phyloP scores from a whole-genome alignment of 2,888 invertebrate genomes.

The Arrhopalites spinosus region DNA sequence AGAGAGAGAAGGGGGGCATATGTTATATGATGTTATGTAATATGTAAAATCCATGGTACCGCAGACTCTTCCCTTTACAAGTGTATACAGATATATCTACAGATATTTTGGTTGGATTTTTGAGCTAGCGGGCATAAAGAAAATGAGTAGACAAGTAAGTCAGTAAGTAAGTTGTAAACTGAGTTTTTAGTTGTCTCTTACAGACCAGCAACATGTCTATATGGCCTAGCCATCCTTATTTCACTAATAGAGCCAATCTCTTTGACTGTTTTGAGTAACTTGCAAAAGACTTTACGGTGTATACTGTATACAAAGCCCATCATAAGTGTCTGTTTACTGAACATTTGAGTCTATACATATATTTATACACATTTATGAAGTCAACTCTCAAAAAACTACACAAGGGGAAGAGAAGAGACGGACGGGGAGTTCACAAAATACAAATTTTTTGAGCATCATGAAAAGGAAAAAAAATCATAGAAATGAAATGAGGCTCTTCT shows the following conservation, averaged over 20 bases:
- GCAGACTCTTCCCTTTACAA: background rate
- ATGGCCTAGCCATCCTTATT: too few relatives aligned
- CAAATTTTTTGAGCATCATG: slow-evolving; percentile 14
- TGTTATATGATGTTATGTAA: too few relatives aligned
- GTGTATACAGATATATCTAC: background rate
- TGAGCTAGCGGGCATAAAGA: slow-evolving; percentile 18
- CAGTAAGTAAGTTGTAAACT: too few relatives aligned
- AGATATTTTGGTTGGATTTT: background rate
- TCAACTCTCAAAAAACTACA: too few relatives aligned
- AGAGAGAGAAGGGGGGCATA: background rate
- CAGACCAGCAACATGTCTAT: too few relatives aligned
- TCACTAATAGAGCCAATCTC: too few relatives aligned
- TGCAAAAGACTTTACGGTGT: background rate
- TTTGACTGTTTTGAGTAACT: too few relatives aligned
- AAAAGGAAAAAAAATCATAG: background rate
- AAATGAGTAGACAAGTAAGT: background rate
- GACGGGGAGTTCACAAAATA: background rate
- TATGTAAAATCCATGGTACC: too few relatives aligned
- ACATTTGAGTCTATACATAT: background rate
- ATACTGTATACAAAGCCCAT: background rate
- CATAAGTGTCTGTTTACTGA: slow-evolving; percentile 2
- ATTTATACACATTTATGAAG: too few relatives aligned
- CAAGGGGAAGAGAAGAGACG: background rate
- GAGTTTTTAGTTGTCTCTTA: too few relatives aligned
- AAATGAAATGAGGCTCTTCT: background rate